Evolutionary conservation across 2,888 invertebrate species (phyloP).

Genomic region (Cephus pulcher): DNA sequence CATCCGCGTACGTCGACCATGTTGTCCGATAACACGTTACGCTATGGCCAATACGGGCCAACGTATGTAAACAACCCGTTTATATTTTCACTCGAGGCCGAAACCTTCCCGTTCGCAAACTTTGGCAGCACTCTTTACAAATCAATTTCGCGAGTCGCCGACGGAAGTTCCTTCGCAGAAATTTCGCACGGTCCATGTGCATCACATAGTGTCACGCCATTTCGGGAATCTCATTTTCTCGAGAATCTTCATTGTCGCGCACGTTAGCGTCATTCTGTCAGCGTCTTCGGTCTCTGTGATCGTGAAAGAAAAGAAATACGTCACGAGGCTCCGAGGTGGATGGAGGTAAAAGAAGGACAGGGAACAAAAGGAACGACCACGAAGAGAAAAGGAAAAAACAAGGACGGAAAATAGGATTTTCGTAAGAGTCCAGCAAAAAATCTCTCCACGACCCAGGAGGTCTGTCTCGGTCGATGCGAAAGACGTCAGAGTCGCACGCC

Average conservation of each 20-base stretch:
- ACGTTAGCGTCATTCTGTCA: neutral
- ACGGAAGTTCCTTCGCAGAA: neutral
- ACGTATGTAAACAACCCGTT: neutral
- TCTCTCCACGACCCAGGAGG: neutral
- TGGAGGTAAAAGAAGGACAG: neutral
- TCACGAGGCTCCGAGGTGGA: neutral
- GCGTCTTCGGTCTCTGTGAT: neutral
- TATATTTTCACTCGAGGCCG: neutral
- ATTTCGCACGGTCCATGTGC: neutral
- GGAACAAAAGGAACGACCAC: neutral
- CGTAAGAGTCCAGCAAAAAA: neutral
- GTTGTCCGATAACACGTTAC: neutral
- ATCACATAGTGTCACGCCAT: neutral
- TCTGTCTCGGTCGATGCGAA: neutral
- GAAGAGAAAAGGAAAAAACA: neutral
- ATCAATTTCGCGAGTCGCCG: neutral
- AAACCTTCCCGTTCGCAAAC: neutral
- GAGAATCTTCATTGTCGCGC: neutral
- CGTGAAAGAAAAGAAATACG: neutral
- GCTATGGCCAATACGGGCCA: neutral
- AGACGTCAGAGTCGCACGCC: conserved; percentile 9
- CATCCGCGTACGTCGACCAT: neutral
- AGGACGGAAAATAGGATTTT: neutral
- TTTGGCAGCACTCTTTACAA: neutral
- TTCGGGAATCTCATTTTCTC: neutral